phyloP scores from a whole-genome alignment of 2,113 vertebrate species.

The Strix aluco region DNA sequence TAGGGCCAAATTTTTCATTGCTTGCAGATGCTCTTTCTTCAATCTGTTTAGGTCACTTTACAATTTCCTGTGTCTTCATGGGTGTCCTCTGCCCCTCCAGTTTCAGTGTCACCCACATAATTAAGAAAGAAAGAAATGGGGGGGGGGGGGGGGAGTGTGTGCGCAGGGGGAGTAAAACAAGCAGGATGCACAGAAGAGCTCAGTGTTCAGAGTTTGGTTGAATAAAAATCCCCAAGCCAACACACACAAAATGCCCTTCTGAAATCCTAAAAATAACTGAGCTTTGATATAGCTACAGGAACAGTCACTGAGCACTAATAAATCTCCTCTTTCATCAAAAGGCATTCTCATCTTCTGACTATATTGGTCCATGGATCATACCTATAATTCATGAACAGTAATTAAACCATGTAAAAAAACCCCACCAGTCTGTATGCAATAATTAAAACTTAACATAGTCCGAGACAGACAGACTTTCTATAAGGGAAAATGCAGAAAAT shows the following conservation, averaged over 20 bases:
- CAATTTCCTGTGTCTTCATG: not conserved
- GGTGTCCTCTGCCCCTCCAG: not conserved
- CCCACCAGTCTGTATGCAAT: not conserved
- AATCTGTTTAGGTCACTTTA: not conserved
- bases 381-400: not conserved
- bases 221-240: not conserved
- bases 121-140: not conserved
- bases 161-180: not conserved
- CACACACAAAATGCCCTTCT: fast-evolving
- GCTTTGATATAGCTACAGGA: not conserved
- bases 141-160: too few relatives aligned
- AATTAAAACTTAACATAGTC: not conserved
- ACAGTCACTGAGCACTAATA: not conserved
- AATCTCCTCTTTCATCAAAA: not conserved
- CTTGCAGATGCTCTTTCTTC: not conserved
- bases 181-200: not conserved
- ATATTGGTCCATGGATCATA: not conserved
- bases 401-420: not conserved
- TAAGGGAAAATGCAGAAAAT: not conserved
- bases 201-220: not conserved
- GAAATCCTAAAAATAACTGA: not conserved
- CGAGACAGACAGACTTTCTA: not conserved
- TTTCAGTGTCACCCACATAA: not conserved
- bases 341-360: not conserved
- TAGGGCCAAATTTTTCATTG: not conserved